Base-by-base conservation (phyloP, 2,113 vertebrate species). In the Rhabdornis inornatus region DNA sequence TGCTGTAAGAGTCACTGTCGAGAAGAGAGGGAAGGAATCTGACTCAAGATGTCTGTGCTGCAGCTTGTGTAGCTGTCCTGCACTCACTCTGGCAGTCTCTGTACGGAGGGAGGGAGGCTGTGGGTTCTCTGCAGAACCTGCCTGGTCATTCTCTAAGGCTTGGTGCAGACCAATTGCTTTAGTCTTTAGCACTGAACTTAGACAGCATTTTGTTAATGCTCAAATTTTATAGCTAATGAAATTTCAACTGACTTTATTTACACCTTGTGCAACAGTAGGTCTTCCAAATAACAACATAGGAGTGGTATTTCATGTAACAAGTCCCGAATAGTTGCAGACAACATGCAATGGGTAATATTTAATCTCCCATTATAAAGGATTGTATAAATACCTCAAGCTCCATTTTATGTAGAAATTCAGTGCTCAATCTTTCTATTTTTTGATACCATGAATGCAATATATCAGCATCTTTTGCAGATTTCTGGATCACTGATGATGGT, bases 341-440 rank as follows among this genome's bases (percentile, higher is more conserved):
- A 68, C n/a, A 5, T 35, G 17, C 40, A 65, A 31, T 17, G 53
- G 57, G 31, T 66, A 47, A 83, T 57, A 68, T 56, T 59, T 71
- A 50, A 59, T 83, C 25, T 83, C 30, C 30, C 15, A 27, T 72
- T 69, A 35, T 2, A 61, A 69, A 93, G 66, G 59, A 23, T 13
- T 65, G 28, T 77, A 50, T 64, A 85, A 95, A 90, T 95, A 94
- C 85, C 92, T 94, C 87, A 72, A 90, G 45, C 63, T 92, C 57
- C 69, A 57, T 83, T 90, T 76, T 65, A 80, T 12, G 20, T 65
- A 72, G 59, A 86, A 79, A 80, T 69, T 39, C 81, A 90, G 63
- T 90, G 75, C 75, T 90, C 37, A 31, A 11, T 76, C 65, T 68
- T 68, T 45, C 17, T 86, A 25, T 55, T 82, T 92, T 89, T 93